Conservation (phyloP, 1,140 invertebrate species). For the Magallana ariakensis region DNA sequence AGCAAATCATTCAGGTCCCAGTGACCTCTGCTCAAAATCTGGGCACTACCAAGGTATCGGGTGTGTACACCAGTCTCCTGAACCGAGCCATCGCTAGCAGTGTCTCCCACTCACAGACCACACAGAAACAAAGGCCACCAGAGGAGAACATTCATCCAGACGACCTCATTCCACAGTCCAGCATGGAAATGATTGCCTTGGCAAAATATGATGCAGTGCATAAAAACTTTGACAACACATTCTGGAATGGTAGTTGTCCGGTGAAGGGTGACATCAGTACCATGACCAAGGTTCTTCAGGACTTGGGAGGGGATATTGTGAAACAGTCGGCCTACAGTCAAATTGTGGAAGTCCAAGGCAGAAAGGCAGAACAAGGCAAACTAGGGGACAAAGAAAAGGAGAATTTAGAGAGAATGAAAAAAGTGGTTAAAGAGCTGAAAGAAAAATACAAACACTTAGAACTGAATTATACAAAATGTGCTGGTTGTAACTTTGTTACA, state of each 20-base stretch:
- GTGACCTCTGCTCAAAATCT: not conserved
- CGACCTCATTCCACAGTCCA: slow-evolving; percentile 63
- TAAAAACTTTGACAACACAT: slow-evolving; percentile 68
- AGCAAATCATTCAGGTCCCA: slow-evolving; percentile 53
- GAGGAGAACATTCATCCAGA: slow-evolving; percentile 43
- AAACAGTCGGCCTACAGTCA: slow-evolving; percentile 96
- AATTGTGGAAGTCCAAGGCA: slow-evolving; percentile 91
- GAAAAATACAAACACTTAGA: slow-evolving; percentile 89
- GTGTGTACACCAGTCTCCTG: slow-evolving; percentile 48
- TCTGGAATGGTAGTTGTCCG: slow-evolving; percentile 65
- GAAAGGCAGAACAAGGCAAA: slow-evolving; percentile 85
- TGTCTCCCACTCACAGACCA: slow-evolving; percentile 85
- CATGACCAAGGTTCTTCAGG: slow-evolving; percentile 94
- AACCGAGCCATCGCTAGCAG: slow-evolving; percentile 51
- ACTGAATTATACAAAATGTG: slow-evolving; percentile 90
- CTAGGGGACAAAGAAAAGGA: slow-evolving; percentile 88
- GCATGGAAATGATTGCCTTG: slow-evolving; percentile 69
- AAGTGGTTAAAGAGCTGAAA: slow-evolving; percentile 82
- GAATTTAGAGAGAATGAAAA: slow-evolving; percentile 90
- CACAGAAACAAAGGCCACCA: slow-evolving; percentile 64
- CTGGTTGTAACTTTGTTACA: slow-evolving; percentile 95
- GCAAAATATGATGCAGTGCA: slow-evolving; percentile 69
- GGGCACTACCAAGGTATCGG: slow-evolving; percentile 18
- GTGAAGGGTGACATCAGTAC: slow-evolving; percentile 81
- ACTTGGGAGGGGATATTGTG: slow-evolving; percentile 93